phyloP scores from a whole-genome alignment of 2,113 vertebrate species.

The Rhizomys pruinosus region DNA sequence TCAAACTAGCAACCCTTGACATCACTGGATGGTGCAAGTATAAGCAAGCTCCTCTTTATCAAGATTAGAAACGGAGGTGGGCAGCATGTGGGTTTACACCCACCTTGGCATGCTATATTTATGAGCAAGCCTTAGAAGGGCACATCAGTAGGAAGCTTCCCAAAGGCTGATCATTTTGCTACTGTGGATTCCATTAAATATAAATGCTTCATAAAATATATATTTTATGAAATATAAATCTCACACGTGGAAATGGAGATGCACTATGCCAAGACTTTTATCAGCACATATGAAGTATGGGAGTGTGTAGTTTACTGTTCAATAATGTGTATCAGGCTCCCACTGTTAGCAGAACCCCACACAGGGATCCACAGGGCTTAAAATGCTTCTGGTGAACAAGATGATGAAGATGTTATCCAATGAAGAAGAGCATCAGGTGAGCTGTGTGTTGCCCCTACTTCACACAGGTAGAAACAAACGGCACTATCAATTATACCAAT shows the following conservation, averaged over 20 bases:
- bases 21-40: neutral
- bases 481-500: neutral
- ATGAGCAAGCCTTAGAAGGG: neutral
- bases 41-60: neutral
- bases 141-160: neutral
- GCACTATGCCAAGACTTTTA: neutral
- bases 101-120: no score
- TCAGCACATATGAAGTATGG: neutral
- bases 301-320: neutral
- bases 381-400: neutral
- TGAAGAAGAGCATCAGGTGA: neutral
- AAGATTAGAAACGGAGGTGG: neutral
- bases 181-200: neutral
- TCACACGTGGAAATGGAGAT: neutral
- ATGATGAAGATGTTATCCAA: neutral
- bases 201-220: neutral
- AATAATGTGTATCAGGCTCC: neutral
- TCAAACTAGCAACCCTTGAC: neutral
- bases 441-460: neutral
- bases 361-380: neutral
- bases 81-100: no score
- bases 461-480: neutral
- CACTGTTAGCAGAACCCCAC: neutral
- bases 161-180: neutral
- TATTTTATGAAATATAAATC: conserved; percentile 16